These are phyloP conservation scores for Drosophila rubida DNA, from an alignment of 2,888 invertebrate genomes.

Conservation along the genomic window DNA sequence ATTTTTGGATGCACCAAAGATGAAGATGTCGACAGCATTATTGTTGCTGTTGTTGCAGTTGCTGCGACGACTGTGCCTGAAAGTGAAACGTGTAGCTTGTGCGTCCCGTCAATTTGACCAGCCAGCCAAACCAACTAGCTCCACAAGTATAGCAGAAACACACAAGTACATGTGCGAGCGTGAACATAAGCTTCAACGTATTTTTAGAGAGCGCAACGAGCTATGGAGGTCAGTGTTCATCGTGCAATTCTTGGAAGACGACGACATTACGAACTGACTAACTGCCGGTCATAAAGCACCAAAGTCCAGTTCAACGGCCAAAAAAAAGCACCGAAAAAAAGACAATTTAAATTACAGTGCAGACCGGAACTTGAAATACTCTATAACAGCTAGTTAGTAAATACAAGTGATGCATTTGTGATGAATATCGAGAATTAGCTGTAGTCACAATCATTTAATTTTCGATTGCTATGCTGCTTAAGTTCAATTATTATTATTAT, in stretches of 20 bases:
- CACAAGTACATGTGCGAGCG: not conserved
- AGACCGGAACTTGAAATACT: constrained; percentile 21
- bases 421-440: not conserved
- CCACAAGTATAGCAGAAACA: constrained; percentile 17
- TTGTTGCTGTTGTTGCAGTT: constrained; percentile 26
- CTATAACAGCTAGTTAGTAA: constrained; percentile 1
- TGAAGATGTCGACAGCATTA: constrained; percentile 72
- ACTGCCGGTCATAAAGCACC: constrained; percentile 72
- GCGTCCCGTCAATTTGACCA: constrained; percentile 52
- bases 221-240: constrained; percentile 67
- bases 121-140: constrained; percentile 8
- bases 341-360: not conserved
- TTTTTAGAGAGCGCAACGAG: constrained; percentile 35
- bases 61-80: constrained; percentile 39
- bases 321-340: constrained; percentile 21
- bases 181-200: constrained; percentile 1
- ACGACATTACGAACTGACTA: constrained; percentile 59
- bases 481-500: no score
- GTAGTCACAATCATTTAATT: no score
- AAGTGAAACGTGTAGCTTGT: constrained; percentile 72
- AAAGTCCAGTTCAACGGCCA: constrained; percentile 61
- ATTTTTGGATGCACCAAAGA: constrained; percentile 72
- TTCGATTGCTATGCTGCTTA: no score
- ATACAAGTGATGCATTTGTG: not conserved
- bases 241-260: constrained; percentile 67